A percentile compares a stretch with the other conserved stretches of the same genome.
These are phyloP conservation scores for Tarsius wallacei DNA, from an alignment of 2,797 vertebrate genomes.

Conservation along the genomic window DNA sequence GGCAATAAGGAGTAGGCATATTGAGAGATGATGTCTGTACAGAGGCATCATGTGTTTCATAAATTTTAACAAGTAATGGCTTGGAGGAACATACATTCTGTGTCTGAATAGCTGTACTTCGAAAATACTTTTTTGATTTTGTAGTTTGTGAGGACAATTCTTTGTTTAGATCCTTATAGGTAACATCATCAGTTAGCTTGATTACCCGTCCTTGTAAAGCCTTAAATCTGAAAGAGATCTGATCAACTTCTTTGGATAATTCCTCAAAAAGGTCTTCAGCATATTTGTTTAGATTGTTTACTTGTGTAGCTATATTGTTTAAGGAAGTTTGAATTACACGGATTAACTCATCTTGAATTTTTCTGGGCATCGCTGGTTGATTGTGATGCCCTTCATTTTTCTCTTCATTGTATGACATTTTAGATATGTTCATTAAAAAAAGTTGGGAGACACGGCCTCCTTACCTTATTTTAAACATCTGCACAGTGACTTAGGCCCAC, in stretches of 20 bases:
- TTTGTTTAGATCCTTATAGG: neutral
- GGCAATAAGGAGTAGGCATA: neutral
- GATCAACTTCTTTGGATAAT: neutral
- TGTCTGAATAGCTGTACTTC: neutral
- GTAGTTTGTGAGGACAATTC: neutral
- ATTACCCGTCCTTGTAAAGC: constrained; percentile 11
- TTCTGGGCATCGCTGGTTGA: neutral
- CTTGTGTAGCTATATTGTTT: constrained; percentile 1
- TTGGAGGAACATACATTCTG: neutral
- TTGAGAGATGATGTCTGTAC: neutral
- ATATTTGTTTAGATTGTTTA: constrained; percentile 53
- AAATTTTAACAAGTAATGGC: neutral
- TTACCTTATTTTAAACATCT: neutral
- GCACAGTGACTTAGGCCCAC: neutral
- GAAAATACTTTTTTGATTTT: neutral
- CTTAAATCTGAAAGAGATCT: neutral
- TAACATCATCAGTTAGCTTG: neutral
- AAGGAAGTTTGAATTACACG: neutral
- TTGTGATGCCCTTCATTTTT: neutral
- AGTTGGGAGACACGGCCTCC: neutral
- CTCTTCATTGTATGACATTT: constrained; percentile 8
- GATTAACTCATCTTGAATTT: constrained; percentile 39
- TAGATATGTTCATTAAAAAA: neutral
- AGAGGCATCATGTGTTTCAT: neutral
- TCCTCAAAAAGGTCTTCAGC: neutral